These are phyloP conservation scores for Passer montanus DNA, from an alignment of 2,113 vertebrate species.

Conservation along the genomic window DNA sequence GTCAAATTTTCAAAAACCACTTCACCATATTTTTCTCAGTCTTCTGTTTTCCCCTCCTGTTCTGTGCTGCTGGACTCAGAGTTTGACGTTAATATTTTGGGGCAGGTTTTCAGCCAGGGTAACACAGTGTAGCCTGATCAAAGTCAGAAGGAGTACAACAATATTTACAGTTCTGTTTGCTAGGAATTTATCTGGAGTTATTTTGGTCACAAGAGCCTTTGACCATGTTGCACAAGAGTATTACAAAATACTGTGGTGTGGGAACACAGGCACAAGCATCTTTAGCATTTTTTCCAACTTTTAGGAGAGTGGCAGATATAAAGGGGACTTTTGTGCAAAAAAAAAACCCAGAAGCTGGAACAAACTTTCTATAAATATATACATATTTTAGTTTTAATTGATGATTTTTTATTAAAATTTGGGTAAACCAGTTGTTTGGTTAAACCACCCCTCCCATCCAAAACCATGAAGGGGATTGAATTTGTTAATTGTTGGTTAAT, in stretches of 20 bases:
- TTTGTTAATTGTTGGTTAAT: background rate
- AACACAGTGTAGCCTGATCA: background rate
- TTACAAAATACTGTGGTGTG: background rate
- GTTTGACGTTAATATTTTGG: background rate
- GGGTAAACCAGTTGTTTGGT: background rate
- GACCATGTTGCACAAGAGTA: background rate
- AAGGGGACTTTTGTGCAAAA: background rate
- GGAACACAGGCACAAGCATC: background rate
- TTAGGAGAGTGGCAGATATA: background rate
- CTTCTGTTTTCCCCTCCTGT: fast-evolving
- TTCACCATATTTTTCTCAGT: background rate
- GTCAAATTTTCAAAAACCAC: background rate
- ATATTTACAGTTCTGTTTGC: background rate
- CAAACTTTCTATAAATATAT: background rate
- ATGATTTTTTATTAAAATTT: background rate
- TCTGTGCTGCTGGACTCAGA: background rate
- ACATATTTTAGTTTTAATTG: background rate
- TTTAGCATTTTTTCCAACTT: background rate
- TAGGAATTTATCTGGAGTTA: background rate
- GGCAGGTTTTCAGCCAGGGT: background rate
- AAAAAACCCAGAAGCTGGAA: background rate
- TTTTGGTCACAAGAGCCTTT: background rate
- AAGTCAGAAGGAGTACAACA: background rate
- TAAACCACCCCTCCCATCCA: background rate
- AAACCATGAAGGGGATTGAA: background rate